phyloP scores from a whole-genome alignment of 2,113 vertebrate species.

The Numenius arquata region DNA sequence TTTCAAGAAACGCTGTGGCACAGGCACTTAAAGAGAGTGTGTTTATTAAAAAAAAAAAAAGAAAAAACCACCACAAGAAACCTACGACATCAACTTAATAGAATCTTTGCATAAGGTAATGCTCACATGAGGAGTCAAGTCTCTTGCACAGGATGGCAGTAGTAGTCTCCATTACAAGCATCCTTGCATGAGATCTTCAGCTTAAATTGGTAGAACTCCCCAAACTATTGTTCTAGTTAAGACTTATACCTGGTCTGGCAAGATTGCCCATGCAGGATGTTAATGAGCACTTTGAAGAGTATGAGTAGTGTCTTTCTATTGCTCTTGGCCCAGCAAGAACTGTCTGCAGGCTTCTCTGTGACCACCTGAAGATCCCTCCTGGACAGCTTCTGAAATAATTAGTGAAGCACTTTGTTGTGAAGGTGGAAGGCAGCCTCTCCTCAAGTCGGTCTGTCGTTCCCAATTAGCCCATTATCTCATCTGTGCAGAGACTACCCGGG shows the following conservation, averaged over 20 bases:
- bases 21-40: background rate
- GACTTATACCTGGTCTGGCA: background rate
- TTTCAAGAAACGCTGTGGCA: background rate
- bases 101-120: background rate
- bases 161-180: background rate
- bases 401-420: background rate
- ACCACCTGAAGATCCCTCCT: background rate
- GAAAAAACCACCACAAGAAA: background rate
- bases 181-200: background rate
- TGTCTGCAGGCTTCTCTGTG: background rate
- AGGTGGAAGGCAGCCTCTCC: background rate
- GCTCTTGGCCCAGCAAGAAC: background rate
- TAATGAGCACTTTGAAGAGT: background rate
- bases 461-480: background rate
- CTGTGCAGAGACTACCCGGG: background rate
- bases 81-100: background rate
- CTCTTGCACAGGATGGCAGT: background rate
- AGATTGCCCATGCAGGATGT: background rate
- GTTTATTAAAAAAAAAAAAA: background rate
- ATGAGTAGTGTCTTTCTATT: background rate
- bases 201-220: background rate
- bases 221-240: background rate
- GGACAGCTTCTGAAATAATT: background rate
- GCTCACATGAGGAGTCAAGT: background rate
- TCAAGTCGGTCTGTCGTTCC: background rate